phyloP scores from a whole-genome alignment of 2,888 invertebrate species.

The Ypsolopha scabrella region DNA sequence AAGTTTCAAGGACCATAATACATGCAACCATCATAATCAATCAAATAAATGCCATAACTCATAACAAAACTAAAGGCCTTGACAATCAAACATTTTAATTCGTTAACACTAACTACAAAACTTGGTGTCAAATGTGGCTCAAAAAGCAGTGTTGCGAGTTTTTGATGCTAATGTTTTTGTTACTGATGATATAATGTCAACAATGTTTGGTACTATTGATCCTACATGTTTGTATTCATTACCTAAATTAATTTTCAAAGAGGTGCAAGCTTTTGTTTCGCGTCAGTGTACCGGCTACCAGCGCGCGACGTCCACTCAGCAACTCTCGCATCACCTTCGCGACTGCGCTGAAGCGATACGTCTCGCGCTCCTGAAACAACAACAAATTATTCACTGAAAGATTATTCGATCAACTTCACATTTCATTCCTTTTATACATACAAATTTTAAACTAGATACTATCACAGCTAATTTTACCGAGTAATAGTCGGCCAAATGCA shows the following conservation, averaged over 20 bases:
- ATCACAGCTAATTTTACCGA: no score
- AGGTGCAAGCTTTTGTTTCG: conserved; percentile 33
- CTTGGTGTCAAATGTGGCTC: conserved; percentile 11
- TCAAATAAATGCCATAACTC: neutral
- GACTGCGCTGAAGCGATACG: conserved; percentile 86
- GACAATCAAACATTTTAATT: no score
- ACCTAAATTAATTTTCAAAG: neutral
- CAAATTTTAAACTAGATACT: no score
- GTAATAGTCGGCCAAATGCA: no score
- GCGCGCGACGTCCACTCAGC: conserved; percentile 85
- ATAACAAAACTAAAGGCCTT: neutral
- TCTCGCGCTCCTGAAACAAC: conserved; percentile 77
- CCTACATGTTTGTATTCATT: no score
- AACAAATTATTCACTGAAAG: no score
- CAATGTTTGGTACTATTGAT: conserved; percentile 10
- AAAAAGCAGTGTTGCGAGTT: conserved; percentile 18
- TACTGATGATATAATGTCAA: conserved; percentile 20
- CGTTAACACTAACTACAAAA: conserved; percentile 6
- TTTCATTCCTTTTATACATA: no score
- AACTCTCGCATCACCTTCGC: conserved; percentile 92
- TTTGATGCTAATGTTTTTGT: conserved; percentile 18
- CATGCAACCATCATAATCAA: neutral
- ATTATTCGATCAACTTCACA: no score
- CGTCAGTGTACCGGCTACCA: conserved; percentile 89
- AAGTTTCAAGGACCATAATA: neutral